phyloP scores from a whole-genome alignment of 2,888 invertebrate species.

The Patella caerulea region DNA sequence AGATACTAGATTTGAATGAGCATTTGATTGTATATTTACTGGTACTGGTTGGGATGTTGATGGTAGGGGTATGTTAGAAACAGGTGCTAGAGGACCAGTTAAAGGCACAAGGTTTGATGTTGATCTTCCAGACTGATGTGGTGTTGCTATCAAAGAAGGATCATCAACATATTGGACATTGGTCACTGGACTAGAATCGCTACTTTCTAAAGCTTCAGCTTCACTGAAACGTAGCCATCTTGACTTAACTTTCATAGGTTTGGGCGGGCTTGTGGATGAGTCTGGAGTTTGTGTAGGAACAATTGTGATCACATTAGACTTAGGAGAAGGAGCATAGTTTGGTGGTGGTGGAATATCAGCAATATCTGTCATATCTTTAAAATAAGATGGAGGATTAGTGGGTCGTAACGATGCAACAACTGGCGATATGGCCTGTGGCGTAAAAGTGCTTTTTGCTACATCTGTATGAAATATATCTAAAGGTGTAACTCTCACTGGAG shows the following conservation, averaged over 20 bases:
- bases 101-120: constrained; percentile 1
- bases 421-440: constrained; percentile 21
- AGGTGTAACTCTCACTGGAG: not conserved
- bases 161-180: not conserved
- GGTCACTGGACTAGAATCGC: constrained; percentile 1
- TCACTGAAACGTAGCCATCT: constrained; percentile 62
- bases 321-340: not conserved
- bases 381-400: not conserved
- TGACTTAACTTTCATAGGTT: constrained; percentile 59
- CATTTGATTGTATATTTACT: not conserved
- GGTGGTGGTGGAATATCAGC: not conserved
- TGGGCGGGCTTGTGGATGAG: constrained; percentile 25
- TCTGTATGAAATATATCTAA: constrained; percentile 1
- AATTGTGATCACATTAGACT: not conserved
- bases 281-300: not conserved
- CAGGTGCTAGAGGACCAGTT: not conserved
- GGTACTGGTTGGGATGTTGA: not conserved
- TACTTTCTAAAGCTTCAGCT: constrained; percentile 45
- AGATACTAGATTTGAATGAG: not conserved
- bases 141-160: constrained; percentile 6
- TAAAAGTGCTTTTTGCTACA: not conserved
- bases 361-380: not conserved
- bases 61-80: not conserved
- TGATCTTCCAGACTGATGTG: constrained; percentile 10
- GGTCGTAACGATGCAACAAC: constrained; percentile 27